Conservation (phyloP, 53 echinoderm and acorn worm genomes). For the Paracentrotus lividus region DNA sequence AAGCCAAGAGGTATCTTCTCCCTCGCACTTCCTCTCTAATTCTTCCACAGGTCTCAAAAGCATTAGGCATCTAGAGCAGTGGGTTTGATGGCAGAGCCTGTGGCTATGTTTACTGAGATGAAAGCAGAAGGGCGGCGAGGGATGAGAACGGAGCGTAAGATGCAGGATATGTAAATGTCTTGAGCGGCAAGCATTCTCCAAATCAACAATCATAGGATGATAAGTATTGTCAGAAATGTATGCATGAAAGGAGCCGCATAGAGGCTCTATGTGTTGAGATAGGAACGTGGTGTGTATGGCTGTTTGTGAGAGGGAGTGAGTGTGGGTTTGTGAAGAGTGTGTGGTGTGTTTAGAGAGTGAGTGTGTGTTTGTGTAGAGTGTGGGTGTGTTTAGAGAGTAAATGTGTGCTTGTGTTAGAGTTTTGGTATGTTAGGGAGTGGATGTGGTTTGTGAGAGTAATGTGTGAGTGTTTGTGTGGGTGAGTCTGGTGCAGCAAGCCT, state of each 20-base stretch:
- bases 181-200: constrained; percentile 43
- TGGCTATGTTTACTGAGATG: constrained; percentile 42
- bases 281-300: background rate
- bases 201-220: constrained; percentile 22
- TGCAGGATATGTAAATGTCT: constrained; percentile 43
- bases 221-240: background rate
- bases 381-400: too few species aligned
- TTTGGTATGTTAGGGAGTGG: too few species aligned
- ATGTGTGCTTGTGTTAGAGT: too few species aligned
- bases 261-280: background rate
- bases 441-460: too few species aligned
- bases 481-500: too few species aligned
- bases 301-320: too few species aligned
- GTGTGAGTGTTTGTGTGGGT: too few species aligned
- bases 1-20: background rate
- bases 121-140: constrained; percentile 39
- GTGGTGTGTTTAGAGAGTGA: too few species aligned
- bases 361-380: too few species aligned
- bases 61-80: background rate
- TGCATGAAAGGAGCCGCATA: background rate
- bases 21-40: background rate
- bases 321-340: too few species aligned
- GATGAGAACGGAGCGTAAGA: constrained; percentile 48
- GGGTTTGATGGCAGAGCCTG: background rate
- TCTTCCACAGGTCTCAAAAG: constrained; percentile 36